Conservation (phyloP, 2,113 vertebrate genomes). For the Sapayoa aenigma region DNA sequence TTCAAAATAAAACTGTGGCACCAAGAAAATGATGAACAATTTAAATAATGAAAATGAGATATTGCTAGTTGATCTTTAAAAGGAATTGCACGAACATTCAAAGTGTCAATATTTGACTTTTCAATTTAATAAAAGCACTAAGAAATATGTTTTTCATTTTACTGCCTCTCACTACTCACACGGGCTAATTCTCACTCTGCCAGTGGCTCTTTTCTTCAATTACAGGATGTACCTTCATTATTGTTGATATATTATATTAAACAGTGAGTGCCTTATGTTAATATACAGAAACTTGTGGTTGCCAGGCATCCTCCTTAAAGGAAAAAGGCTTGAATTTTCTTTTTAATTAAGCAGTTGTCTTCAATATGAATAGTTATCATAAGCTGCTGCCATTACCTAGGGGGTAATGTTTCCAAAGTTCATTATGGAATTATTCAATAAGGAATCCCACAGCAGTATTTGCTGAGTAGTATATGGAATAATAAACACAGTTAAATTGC, state of each 20-base stretch:
- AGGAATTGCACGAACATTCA: neutral
- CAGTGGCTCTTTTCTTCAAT: constrained; percentile 17
- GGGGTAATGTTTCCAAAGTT: neutral
- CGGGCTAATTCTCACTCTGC: neutral
- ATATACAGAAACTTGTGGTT: constrained; percentile 2
- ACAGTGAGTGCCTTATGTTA: neutral
- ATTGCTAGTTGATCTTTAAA: neutral
- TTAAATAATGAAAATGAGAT: neutral
- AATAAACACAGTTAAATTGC: neutral
- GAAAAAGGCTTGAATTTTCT: neutral
- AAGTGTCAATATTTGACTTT: neutral
- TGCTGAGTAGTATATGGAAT: neutral
- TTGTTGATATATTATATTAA: constrained; percentile 22
- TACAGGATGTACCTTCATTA: constrained; percentile 16
- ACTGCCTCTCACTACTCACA: neutral
- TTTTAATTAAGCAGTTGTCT: constrained; percentile 46
- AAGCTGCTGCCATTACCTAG: neutral
- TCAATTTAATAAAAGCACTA: neutral
- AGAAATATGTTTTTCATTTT: constrained; percentile 43
- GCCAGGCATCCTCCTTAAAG: neutral
- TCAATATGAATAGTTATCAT: neutral
- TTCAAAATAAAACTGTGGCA: neutral
- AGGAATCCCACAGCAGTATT: neutral
- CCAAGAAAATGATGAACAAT: neutral
- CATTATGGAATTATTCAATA: neutral